These are phyloP conservation scores for Drosophila bipectinata DNA, from an alignment of 1,140 invertebrate species.

Conservation along the genomic window DNA sequence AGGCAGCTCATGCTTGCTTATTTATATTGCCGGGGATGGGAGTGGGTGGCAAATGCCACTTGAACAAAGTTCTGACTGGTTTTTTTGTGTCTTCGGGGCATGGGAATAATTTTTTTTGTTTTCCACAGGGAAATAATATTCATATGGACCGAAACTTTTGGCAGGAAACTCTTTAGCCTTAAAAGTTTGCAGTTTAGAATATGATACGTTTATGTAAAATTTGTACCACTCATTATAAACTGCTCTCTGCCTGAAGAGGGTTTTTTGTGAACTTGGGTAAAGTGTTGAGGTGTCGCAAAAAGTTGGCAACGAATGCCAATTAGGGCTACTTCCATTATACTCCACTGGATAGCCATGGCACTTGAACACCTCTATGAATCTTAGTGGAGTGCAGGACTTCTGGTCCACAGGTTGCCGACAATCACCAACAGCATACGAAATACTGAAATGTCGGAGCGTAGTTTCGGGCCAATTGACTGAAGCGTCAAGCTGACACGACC, in stretches of 20 bases:
- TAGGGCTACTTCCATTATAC: constrained; percentile 8
- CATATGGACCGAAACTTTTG: constrained; percentile 16
- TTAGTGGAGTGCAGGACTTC: constrained; percentile 6
- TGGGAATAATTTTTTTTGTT: constrained; percentile 25
- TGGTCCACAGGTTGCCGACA: constrained; percentile 1
- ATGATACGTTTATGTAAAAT: constrained; percentile 15
- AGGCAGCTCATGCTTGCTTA: constrained; percentile 57
- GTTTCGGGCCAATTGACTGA: constrained; percentile 57
- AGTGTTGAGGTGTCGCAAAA: constrained; percentile 16
- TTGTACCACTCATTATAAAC: constrained; percentile 15
- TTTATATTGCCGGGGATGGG: constrained; percentile 19
- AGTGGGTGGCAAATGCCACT: constrained; percentile 50
- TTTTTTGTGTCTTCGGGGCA: constrained; percentile 23
- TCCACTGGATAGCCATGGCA: background rate
- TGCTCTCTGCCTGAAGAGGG: background rate
- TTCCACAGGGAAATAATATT: constrained; percentile 30
- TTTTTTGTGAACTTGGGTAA: background rate
- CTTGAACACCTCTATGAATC: background rate
- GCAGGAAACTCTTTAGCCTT: constrained; percentile 8
- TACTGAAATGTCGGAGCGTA: constrained; percentile 52
- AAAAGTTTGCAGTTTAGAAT: constrained; percentile 19
- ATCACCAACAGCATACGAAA: constrained; percentile 66
- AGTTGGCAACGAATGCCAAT: constrained; percentile 20
- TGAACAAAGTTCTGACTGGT: constrained; percentile 23
- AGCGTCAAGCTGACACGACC: constrained; percentile 38